Base-by-base conservation (phyloP, 2,888 invertebrate species). In the Calliopum simillimum region DNA sequence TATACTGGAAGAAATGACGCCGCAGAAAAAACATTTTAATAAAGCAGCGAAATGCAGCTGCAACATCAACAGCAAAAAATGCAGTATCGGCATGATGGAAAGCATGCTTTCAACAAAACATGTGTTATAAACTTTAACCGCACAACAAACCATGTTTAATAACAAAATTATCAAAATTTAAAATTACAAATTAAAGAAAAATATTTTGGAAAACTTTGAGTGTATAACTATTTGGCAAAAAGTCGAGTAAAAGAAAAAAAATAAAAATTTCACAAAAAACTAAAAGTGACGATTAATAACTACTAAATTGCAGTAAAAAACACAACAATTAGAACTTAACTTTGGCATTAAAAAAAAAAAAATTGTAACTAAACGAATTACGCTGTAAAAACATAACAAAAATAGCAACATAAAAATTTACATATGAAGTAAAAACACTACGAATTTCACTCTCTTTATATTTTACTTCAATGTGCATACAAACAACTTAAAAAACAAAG, bases 401-500 rank as follows among this genome's bases (percentile, higher is more conserved):
- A n/a, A n/a, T n/a, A n/a, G n/a, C n/a, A 3, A 61, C 16, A 6
- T 3, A 61, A 43, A 16, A 43, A 68, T 47, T 55, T 53, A 33
- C 33, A 46, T 44, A 41, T 21, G 23, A 13, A 33, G 16, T 41
- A 23, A 44, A 66, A n/a, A 23, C 14, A 59, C 33, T 33, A 33
- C 33, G 49, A 49, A 49, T 19, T 49, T 16, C 8, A 49, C 49
- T 16, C 12, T 49, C n/a, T n/a, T n/a, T n/a, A n/a, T n/a, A n/a
- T 41, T 13, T 41, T 47, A 19, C 23, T 53, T 62, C 43, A 23
- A 44, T n/a, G n/a, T 61, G 41, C n/a, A 44, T 33, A 59, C 8
- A 21, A 47, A 59, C 2, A 69, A 62, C 16, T 41, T 46, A 56
- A 33, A 56, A 33, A 25, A 51, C 58, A 13, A 13, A 25, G 41